These are phyloP conservation scores for Mechanitis messenoides DNA, from an alignment of 2,888 invertebrate genomes.

Conservation along the genomic window DNA sequence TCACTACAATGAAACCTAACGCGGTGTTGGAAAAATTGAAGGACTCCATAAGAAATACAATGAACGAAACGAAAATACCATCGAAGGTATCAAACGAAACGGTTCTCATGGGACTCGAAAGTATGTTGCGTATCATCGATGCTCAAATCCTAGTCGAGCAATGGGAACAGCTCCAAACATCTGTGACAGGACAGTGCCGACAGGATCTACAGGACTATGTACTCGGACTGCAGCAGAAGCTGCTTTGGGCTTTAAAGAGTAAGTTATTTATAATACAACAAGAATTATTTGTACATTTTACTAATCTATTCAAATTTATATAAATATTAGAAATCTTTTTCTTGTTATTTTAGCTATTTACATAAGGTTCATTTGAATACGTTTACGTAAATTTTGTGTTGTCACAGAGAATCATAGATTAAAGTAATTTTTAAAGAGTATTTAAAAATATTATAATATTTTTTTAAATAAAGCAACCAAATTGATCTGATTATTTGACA, in stretches of 20 bases:
- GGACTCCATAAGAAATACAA: conserved; percentile 53
- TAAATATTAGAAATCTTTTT: neutral
- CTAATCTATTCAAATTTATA: neutral
- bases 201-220: conserved; percentile 78
- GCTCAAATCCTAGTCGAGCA: conserved; percentile 74
- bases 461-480: too few species aligned
- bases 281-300: neutral
- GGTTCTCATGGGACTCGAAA: conserved; percentile 58
- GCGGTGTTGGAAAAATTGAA: conserved; percentile 53
- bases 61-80: conserved; percentile 59
- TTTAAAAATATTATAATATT: too few species aligned
- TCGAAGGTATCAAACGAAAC: conserved; percentile 33
- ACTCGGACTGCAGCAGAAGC: conserved; percentile 72
- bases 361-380: conserved; percentile 4
- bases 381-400: neutral
- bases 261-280: conserved; percentile 52
- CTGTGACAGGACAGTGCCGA: conserved; percentile 70
- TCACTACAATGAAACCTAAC: conserved; percentile 48
- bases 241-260: conserved; percentile 84
- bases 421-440: too few species aligned
- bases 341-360: neutral
- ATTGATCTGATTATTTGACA: too few species aligned
- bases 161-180: conserved; percentile 70
- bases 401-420: neutral
- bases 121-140: conserved; percentile 75